Evolutionary conservation across 2,113 vertebrate genomes (phyloP), one percentile per base, ranked within the genome.

Genomic region (Camelus bactrianus): DNA sequence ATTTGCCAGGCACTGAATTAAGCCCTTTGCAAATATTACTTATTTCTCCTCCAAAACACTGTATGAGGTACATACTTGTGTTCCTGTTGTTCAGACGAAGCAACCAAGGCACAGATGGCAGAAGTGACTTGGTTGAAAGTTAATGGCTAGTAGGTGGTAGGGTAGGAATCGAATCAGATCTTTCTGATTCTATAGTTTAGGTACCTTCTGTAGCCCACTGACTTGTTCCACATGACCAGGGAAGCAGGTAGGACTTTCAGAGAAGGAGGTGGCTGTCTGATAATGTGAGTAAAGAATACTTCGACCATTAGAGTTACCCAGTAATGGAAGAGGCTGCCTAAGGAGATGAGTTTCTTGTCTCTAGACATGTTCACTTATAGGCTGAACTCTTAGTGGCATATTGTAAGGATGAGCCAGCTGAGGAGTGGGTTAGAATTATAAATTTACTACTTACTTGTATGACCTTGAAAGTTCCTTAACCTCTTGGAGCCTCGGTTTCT

Each of bases 1-100:
- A 6, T 91, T 95, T 93, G 62, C 81, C 20, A 95, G 93, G n/a
- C 91, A 67, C 46, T 58, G 83, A 86, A 84, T 46, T 84, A 82
- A 93, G 75, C 35, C 35, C 38, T 92, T 80, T 91, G 87, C 83
- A 82, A 91, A 77, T 79, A 73, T 42, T 54, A 76, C 42, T 50
- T 84, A 19, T 75, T 69, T 89, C 82, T 48, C 32, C 48, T 82
- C 50, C 10, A 62, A 56, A 92, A 56, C 15, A 48, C 86, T 48
- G 9, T 3, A 4, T 0, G 60, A 82, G 24, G 42, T 32, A 17
- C 11, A 1, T 56, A 15, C 82, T 69, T 95, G 72, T 79, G 62
- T 82, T 50, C 19, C 30, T 77, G 1, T 50, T 12, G 17, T 28
- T 19, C 5, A 48, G 50, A 58, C 38, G n/a, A 89, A 38, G 35